Evolutionary conservation across 1,140 invertebrate genomes (phyloP), one percentile per base, ranked within the genome.

Genomic region (Camponotus floridanus): DNA sequence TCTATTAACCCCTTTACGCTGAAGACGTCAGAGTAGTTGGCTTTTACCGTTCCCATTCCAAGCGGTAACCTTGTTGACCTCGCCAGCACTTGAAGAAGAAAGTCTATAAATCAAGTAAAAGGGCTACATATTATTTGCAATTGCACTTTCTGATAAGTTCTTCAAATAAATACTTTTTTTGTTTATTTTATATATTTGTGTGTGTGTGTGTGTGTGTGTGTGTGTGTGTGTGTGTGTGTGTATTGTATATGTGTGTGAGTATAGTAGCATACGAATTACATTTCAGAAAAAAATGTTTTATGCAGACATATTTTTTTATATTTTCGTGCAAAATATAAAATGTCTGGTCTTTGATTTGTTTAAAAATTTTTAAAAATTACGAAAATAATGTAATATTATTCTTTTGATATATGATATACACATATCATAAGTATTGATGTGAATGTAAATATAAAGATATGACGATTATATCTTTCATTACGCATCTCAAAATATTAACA

Each of bases 61-160:
- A 83, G 39, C 79, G 68, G 79, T 83, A 83, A 83, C 39, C 45
- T 71, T 83, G 79, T 83, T 83, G 79, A 83, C 68, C 79, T 45
- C 68, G 39, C 55, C 55, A 45, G 73, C 68, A 73, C 57, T 73
- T 61, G 26, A 61, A 45, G 51, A 81, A 81, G 68, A 74, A 83
- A 74, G 55, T 83, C 68, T 51, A 31, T 61, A 70, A 42, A 48
- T 74, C 26, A 55, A 39, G 39, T 33, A 61, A 74, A 48, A 9
- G 61, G 26, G n/a, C n/a, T 7, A 73, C 18, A 73, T 45, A 74
- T 83, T 83, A 83, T 83, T 83, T 73, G 68, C 55, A 42, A 45
- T 21, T 8, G 26, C 68, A 55, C 57, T 81, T 81, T 71, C 18
- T 31, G 2, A 73, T 61, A 61, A 59, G 9, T 71, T 71, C 39